Evolutionary conservation across 2,797 vertebrate species (phyloP).

Genomic region (Spondyliosoma cantharus): DNA sequence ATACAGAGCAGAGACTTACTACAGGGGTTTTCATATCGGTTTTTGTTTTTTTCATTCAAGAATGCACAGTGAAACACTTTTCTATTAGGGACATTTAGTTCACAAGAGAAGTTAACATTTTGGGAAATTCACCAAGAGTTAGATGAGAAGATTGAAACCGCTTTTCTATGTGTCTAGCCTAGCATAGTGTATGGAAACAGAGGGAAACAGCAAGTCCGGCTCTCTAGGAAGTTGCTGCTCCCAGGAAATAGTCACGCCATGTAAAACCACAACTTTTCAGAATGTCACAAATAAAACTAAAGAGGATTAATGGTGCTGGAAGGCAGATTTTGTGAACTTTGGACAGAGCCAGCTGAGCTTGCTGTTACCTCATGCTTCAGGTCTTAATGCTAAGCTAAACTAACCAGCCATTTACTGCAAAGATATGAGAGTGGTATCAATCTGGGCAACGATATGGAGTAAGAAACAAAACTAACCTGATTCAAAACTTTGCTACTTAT

Average conservation of each 20-base stretch:
- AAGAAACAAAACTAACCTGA: too few relatives aligned
- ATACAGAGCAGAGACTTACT: constrained; percentile 6
- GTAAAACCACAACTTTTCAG: neutral
- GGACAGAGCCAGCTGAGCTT: too few relatives aligned
- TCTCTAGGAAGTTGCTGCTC: neutral
- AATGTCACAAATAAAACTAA: too few relatives aligned
- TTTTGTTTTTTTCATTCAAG: neutral
- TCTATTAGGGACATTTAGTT: neutral
- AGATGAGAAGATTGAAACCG: neutral
- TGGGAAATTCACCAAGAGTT: neutral
- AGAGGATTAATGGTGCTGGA: too few relatives aligned
- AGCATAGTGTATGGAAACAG: neutral
- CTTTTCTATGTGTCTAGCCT: neutral
- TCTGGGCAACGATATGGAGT: neutral
- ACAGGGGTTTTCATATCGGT: neutral
- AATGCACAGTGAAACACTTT: neutral
- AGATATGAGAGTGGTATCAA: neutral
- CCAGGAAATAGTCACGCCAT: neutral
- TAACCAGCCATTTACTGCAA: neutral
- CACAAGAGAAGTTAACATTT: neutral
- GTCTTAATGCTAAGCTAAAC: neutral
- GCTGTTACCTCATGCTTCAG: neutral
- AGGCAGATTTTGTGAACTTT: too few relatives aligned
- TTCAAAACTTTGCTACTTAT: too few relatives aligned
- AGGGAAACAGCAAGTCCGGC: neutral